Percentiles rank a stretch among this genome's conserved stretches.
phyloP scores from a whole-genome alignment of 2,113 vertebrate species.

The Seriola rivoliana region DNA sequence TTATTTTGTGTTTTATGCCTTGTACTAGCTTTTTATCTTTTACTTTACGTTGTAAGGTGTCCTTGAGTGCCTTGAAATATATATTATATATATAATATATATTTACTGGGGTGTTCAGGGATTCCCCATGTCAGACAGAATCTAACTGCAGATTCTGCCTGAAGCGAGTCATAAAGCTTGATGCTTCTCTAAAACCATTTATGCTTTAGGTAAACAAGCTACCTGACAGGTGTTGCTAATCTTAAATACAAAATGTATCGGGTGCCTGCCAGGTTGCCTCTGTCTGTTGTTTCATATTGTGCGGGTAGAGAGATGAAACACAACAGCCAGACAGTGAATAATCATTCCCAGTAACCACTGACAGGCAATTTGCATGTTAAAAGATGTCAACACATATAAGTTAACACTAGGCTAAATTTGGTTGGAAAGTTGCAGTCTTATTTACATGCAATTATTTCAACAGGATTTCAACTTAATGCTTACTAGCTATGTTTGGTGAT shows the following conservation, averaged over 20 bases:
- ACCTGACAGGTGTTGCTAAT: conserved; percentile 15
- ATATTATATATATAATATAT: no score
- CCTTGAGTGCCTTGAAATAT: no score
- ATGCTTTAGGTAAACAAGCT: conserved; percentile 15
- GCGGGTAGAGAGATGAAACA: conserved; percentile 5
- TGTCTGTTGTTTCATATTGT: conserved; percentile 5
- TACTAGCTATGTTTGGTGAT: background rate
- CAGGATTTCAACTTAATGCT: background rate
- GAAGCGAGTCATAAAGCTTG: conserved; percentile 16
- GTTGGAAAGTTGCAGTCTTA: background rate
- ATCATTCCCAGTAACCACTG: background rate
- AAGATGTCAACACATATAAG: background rate
- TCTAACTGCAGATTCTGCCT: background rate
- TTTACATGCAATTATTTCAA: background rate
- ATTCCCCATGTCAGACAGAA: background rate
- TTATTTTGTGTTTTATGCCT: no score
- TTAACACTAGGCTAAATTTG: background rate
- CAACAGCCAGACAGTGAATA: background rate
- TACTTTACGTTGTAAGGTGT: no score
- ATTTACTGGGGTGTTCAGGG: background rate
- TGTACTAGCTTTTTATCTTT: no score
- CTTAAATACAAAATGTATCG: conserved; percentile 19
- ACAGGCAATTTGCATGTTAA: background rate
- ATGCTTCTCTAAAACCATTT: conserved; percentile 2
- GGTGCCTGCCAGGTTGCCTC: background rate